Evolutionary conservation across 1,140 invertebrate species (phyloP).

Genomic region (Aphis gossypii): DNA sequence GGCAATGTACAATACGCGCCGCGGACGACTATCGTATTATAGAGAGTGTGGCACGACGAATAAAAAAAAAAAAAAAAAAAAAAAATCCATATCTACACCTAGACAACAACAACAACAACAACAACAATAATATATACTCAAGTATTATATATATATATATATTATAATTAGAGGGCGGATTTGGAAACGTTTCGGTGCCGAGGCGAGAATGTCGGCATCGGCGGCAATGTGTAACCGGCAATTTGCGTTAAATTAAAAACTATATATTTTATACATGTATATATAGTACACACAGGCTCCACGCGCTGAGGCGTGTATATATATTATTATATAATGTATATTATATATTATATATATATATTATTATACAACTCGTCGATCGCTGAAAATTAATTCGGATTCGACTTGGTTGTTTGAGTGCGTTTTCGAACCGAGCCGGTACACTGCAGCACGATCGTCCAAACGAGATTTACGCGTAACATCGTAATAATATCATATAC

Average conservation of each 20-base stretch:
- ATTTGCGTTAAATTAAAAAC: conserved; percentile 44
- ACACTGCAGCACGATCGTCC: not conserved
- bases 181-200: conserved; percentile 38
- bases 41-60: not conserved
- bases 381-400: not conserved
- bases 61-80: not conserved
- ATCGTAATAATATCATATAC: not conserved
- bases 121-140: not conserved
- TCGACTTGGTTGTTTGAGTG: not conserved
- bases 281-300: too few species aligned
- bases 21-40: too few species aligned
- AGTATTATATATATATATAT: not conserved
- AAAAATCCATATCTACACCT: not conserved
- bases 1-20: not conserved
- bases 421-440: too few species aligned
- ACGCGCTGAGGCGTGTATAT: too few species aligned
- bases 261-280: not conserved
- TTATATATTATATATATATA: not conserved
- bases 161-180: conserved; percentile 34
- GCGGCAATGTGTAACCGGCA: conserved; percentile 16
- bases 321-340: not conserved
- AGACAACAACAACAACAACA: not conserved
- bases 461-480: not conserved
- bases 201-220: conserved; percentile 2
- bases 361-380: not conserved